These are phyloP conservation scores for Onychomys arenicola DNA, from an alignment of 2,797 vertebrate species.

Conservation along the genomic window DNA sequence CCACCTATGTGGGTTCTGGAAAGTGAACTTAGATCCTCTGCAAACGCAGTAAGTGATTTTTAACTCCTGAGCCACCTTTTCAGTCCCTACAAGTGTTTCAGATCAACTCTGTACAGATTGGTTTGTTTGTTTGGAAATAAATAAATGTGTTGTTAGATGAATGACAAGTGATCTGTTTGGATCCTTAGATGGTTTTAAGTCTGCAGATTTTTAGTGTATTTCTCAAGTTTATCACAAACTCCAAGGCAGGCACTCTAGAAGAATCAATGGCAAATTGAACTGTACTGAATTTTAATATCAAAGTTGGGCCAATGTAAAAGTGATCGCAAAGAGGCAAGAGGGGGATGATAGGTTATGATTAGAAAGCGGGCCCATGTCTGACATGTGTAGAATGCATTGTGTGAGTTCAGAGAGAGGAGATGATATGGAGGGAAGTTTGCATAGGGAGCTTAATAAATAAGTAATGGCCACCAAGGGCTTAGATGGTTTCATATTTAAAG, in stretches of 20 bases:
- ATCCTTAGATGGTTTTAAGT: neutral
- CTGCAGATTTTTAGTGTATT: neutral
- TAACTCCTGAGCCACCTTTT: neutral
- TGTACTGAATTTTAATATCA: neutral
- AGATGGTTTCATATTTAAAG: conserved; percentile 76
- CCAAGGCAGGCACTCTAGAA: neutral
- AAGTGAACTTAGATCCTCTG: neutral
- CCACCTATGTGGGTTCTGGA: no score
- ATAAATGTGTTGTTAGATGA: neutral
- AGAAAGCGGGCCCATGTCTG: neutral
- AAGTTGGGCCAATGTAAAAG: neutral
- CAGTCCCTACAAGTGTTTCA: neutral
- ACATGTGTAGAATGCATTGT: neutral
- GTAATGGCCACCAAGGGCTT: conserved; percentile 68
- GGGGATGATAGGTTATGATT: neutral
- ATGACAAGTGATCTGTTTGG: neutral
- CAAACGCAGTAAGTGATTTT: neutral
- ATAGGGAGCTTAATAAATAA: conserved; percentile 70
- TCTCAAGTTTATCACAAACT: neutral
- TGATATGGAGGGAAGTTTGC: conserved; percentile 52
- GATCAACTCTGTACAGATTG: neutral
- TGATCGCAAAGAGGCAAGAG: neutral
- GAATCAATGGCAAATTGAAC: neutral
- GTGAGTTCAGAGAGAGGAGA: conserved; percentile 64
- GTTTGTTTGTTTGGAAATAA: neutral